Conservation (phyloP, 1,140 invertebrate species). For the Leptopilina boulardi region DNA sequence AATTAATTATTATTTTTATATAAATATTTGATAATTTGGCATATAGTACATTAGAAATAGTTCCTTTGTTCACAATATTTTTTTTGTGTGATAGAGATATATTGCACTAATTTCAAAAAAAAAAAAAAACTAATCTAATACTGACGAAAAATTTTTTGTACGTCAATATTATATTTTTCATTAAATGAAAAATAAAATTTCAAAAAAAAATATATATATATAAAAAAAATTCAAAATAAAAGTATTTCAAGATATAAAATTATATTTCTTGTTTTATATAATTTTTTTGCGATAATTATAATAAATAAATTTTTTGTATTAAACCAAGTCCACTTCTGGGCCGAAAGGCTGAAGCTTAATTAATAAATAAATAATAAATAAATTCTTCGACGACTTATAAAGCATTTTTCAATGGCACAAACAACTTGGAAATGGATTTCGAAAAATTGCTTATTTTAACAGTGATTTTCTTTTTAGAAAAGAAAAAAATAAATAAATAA, state of each 20-base stretch:
- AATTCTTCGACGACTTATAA: slow-evolving; percentile 52
- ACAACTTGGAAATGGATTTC: not conserved
- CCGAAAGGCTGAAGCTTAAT: too few species aligned
- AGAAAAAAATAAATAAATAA: too few species aligned
- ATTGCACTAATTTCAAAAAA: slow-evolving; percentile 54
- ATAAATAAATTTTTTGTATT: slow-evolving; percentile 55
- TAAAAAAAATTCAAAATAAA: not conserved
- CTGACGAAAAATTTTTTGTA: slow-evolving; percentile 46
- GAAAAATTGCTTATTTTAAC: not conserved
- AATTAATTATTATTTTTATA: slow-evolving; percentile 62
- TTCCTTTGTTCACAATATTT: slow-evolving; percentile 40
- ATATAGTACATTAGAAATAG: slow-evolving; percentile 61
- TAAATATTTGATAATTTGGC: slow-evolving; percentile 66
- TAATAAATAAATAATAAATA: slow-evolving; percentile 55
- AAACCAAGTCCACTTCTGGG: too few species aligned
- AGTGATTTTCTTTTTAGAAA: too few species aligned
- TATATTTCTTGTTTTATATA: not conserved
- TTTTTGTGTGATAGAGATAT: slow-evolving; percentile 32
- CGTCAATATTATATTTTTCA: slow-evolving; percentile 3
- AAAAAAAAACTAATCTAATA: slow-evolving; percentile 47
- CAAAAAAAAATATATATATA: too few species aligned
- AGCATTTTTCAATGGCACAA: slow-evolving; percentile 46
- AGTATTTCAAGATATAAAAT: not conserved
- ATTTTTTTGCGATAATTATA: slow-evolving; percentile 33
- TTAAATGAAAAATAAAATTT: not conserved